phyloP scores from a whole-genome alignment of 1,140 invertebrate genomes.

The Goniozus legneri region DNA sequence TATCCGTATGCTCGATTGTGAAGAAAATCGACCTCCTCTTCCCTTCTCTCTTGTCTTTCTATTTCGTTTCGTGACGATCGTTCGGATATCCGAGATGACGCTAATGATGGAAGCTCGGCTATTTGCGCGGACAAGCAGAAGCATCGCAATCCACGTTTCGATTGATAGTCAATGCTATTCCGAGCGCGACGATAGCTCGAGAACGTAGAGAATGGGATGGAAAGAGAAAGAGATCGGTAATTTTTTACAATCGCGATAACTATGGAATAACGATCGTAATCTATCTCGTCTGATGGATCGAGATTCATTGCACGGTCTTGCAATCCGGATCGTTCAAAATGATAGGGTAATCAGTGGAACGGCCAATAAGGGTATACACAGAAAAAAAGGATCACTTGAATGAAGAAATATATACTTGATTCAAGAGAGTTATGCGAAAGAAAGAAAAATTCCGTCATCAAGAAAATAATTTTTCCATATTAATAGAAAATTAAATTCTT shows the following conservation, averaged over 20 bases:
- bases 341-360: background rate
- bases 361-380: too few relatives aligned
- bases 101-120: slow-evolving; percentile 14
- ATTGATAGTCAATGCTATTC: slow-evolving; percentile 22
- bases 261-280: background rate
- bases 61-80: slow-evolving; percentile 21
- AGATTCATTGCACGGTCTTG: background rate
- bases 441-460: too few relatives aligned
- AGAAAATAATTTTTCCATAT: too few relatives aligned
- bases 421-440: too few relatives aligned
- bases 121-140: background rate
- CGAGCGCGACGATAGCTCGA: slow-evolving; percentile 3
- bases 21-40: too few relatives aligned
- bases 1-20: too few relatives aligned
- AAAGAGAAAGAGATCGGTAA: too few relatives aligned
- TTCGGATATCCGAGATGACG: slow-evolving; percentile 19
- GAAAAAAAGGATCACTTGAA: too few relatives aligned
- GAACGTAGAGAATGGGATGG: too few relatives aligned
- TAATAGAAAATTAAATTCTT: too few relatives aligned
- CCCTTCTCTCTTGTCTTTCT: too few relatives aligned
- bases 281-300: background rate
- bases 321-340: background rate
- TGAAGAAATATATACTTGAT: too few relatives aligned
- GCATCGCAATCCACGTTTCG: slow-evolving; percentile 18
- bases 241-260: background rate